A percentile compares a stretch with the other conserved stretches of the same genome.
phyloP scores from a whole-genome alignment of 2,113 vertebrate species.

The Origma solitaria region DNA sequence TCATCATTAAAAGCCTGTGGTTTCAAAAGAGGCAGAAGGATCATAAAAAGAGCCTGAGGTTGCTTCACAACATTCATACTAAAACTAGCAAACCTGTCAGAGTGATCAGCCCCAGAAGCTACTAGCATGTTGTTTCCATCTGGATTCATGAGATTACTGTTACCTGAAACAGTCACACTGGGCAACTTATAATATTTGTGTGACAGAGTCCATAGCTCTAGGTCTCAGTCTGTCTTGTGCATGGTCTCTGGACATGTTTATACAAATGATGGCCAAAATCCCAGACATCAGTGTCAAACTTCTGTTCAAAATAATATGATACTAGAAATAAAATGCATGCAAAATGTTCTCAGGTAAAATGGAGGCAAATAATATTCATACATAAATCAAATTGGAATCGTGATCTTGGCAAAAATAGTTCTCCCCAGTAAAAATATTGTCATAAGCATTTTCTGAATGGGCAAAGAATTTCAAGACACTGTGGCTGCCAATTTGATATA shows the following conservation, averaged over 20 bases:
- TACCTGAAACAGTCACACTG: neutral
- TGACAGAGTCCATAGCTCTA: neutral
- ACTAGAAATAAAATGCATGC: neutral
- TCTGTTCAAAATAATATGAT: neutral
- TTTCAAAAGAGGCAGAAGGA: neutral
- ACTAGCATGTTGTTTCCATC: neutral
- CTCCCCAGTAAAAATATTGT: neutral
- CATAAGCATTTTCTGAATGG: neutral
- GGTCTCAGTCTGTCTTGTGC: neutral
- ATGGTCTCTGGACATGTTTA: neutral
- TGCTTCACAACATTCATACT: neutral
- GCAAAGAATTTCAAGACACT: neutral
- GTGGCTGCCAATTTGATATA: neutral
- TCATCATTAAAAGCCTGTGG: neutral
- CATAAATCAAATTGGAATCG: neutral
- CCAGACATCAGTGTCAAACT: neutral
- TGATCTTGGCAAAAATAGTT: neutral
- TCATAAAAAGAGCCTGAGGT: neutral
- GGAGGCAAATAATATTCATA: neutral
- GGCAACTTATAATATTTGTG: neutral
- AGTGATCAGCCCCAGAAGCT: neutral
- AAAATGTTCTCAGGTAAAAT: neutral
- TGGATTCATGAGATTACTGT: neutral
- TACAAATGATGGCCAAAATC: neutral
- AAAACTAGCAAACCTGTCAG: neutral